These are phyloP conservation scores for Sternotherus odoratus DNA, from an alignment of 2,797 vertebrate species.

Conservation along the genomic window DNA sequence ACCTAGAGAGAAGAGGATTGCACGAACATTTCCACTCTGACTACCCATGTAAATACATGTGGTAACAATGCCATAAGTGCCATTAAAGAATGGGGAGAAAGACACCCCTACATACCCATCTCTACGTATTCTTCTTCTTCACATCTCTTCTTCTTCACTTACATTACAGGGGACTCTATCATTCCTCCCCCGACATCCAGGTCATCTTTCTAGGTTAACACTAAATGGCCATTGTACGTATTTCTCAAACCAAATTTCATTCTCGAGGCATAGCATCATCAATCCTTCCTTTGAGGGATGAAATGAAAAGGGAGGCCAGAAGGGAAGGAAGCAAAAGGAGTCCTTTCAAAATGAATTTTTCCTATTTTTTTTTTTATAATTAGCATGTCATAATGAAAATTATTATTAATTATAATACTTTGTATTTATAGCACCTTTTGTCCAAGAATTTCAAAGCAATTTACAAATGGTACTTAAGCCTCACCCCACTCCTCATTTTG, in stretches of 20 bases:
- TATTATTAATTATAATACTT: background rate
- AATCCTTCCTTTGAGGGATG: background rate
- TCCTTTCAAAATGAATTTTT: background rate
- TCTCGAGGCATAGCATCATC: background rate
- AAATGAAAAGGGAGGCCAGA: background rate
- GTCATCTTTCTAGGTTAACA: background rate
- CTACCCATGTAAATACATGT: background rate
- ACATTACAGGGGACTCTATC: background rate
- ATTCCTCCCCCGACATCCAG: background rate
- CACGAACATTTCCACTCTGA: background rate
- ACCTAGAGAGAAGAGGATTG: background rate
- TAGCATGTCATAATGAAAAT: background rate
- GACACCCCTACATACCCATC: background rate
- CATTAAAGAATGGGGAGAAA: background rate
- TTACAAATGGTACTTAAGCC: background rate
- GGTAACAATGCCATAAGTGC: background rate
- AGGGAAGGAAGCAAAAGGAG: background rate
- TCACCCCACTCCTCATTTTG: background rate
- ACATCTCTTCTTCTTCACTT: background rate
- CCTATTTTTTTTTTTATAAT: background rate
- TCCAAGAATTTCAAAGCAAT: background rate
- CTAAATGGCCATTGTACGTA: background rate
- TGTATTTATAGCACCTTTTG: background rate
- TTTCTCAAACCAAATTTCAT: background rate
- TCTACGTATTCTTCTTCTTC: background rate